Percentiles rank a stretch among this genome's conserved stretches.
These are phyloP conservation scores for Zaprionus lachaisei DNA, from an alignment of 1,140 invertebrate genomes.

Conservation along the genomic window DNA sequence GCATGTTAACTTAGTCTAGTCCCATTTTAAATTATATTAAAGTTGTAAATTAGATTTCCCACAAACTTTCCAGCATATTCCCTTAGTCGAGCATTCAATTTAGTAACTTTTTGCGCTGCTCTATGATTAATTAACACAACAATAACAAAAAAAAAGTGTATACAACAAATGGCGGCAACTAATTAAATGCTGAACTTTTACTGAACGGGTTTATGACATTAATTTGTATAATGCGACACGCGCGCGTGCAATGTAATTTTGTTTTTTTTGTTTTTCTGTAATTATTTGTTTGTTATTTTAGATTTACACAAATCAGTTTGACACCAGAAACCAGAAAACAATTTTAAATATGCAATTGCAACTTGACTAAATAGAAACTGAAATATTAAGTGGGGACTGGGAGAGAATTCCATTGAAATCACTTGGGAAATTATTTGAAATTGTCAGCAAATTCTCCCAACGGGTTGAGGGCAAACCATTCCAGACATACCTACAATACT, in stretches of 20 bases:
- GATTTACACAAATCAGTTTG: conserved; percentile 27
- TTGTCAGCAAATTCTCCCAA: conserved; percentile 6
- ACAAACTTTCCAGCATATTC: too few relatives aligned
- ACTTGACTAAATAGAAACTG: not conserved
- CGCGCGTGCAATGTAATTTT: conserved; percentile 26
- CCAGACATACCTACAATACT: not conserved
- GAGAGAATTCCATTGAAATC: not conserved
- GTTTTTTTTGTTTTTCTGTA: conserved; percentile 16
- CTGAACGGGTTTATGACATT: conserved; percentile 23
- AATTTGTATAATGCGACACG: conserved; percentile 38
- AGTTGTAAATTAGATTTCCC: too few relatives aligned
- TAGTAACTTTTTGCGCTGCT: not conserved
- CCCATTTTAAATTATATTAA: too few relatives aligned
- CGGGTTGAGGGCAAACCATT: not conserved
- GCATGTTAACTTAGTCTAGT: too few relatives aligned
- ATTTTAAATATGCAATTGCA: not conserved
- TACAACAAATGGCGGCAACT: conserved; percentile 6
- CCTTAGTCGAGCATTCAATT: not conserved
- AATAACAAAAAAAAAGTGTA: not conserved
- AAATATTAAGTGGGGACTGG: not conserved
- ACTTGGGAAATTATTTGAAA: conserved; percentile 21
- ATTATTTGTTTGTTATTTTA: conserved; percentile 13
- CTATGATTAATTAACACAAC: too few relatives aligned
- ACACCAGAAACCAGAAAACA: not conserved
- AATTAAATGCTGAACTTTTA: conserved; percentile 40